Percentiles rank a stretch among this genome's conserved stretches.
phyloP scores from a whole-genome alignment of 2,113 vertebrate species.

The Poecilia latipinna region DNA sequence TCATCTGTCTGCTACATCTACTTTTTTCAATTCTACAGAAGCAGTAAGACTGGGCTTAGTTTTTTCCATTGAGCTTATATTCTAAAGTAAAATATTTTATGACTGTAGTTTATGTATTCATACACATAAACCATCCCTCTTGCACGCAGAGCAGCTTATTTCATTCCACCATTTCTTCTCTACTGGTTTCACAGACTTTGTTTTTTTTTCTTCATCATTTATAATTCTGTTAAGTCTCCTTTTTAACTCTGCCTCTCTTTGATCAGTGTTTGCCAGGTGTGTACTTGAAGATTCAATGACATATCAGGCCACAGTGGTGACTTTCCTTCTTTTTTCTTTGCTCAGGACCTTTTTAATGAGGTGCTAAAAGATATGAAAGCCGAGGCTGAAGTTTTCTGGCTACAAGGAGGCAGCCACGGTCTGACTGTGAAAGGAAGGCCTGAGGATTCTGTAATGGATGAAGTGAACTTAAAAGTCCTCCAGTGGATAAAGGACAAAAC shows the following conservation, averaged over 20 bases:
- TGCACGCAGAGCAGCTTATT: no score
- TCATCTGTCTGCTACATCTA: neutral
- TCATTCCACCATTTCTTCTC: neutral
- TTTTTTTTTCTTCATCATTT: neutral
- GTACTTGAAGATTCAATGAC: neutral
- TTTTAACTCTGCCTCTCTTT: neutral
- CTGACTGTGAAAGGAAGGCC: conserved; percentile 85
- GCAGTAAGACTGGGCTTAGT: neutral
- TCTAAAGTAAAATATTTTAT: no score
- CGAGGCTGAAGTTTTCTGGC: conserved; percentile 85
- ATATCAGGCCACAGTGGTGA: neutral
- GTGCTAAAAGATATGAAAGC: conserved; percentile 85
- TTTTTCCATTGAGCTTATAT: neutral
- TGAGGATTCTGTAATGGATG: conserved; percentile 83
- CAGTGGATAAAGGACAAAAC: conserved; percentile 80
- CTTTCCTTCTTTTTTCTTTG: conserved; percentile 17
- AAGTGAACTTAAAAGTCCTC: conserved; percentile 86
- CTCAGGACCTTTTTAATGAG: conserved; percentile 83
- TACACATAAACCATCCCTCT: no score
- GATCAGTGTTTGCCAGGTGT: neutral
- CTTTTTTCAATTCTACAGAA: neutral
- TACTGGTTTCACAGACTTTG: neutral
- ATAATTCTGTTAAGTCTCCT: neutral
- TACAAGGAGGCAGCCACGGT: conserved; percentile 88
- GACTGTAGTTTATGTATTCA: no score